Percentiles rank a stretch among this genome's conserved stretches.
These are phyloP conservation scores for Heliconius hortense DNA, from an alignment of 2,888 invertebrate genomes.

Conservation along the genomic window DNA sequence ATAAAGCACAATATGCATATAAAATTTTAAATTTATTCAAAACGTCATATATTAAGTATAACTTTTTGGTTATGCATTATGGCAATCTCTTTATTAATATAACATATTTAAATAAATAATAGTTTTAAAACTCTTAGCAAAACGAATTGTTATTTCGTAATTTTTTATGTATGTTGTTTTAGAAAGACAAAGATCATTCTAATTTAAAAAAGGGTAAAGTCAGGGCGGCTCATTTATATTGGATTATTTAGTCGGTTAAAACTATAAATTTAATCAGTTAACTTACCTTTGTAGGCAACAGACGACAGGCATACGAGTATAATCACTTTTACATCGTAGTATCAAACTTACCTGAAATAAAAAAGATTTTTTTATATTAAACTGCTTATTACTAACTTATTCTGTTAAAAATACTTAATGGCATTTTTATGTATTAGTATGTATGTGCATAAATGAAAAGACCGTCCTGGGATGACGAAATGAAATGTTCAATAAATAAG, in stretches of 20 bases:
- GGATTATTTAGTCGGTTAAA: background rate
- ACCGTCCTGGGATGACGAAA: background rate
- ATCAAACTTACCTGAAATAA: conserved; percentile 32
- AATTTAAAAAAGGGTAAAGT: no score
- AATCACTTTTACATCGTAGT: background rate
- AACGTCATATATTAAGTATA: background rate
- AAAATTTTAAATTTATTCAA: no score
- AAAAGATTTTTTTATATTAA: background rate
- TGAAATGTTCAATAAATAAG: background rate
- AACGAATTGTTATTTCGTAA: background rate
- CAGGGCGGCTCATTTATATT: background rate
- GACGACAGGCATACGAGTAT: no score
- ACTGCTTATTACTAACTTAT: background rate
- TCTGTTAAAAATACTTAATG: background rate
- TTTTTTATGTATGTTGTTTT: background rate
- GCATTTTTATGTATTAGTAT: background rate
- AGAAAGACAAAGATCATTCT: no score
- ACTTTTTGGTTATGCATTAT: background rate
- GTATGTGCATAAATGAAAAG: background rate
- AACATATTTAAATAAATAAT: background rate
- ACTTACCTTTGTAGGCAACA: background rate
- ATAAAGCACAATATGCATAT: background rate
- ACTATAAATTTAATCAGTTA: background rate
- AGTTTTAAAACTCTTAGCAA: background rate
- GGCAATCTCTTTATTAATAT: no score